Evolutionary conservation across 2,113 vertebrate genomes (phyloP).

Genomic region (Osmerus eperlanus): DNA sequence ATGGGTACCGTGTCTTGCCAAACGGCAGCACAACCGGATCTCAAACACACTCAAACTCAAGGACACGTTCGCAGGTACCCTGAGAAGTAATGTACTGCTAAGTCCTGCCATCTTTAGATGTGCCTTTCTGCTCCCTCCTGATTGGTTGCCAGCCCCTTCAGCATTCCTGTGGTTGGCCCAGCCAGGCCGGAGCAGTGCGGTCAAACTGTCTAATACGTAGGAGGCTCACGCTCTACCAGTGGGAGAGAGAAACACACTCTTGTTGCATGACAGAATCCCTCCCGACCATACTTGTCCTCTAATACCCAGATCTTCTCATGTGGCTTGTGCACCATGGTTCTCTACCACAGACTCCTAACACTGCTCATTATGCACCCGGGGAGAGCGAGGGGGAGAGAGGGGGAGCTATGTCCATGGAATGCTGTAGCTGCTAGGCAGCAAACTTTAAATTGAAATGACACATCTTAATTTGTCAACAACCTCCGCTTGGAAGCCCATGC

Average conservation of each 20-base stretch:
- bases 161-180: conserved; percentile 68
- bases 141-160: conserved; percentile 50
- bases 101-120: conserved; percentile 44
- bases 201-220: conserved; percentile 61
- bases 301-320: conserved; percentile 76
- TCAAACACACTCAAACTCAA: too few relatives aligned
- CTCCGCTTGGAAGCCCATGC: conserved; percentile 41
- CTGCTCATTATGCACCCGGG: conserved; percentile 75
- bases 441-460: conserved; percentile 58
- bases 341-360: conserved; percentile 72
- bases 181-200: conserved; percentile 63
- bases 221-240: conserved; percentile 51
- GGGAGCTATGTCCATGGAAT: conserved; percentile 37
- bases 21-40: too few relatives aligned
- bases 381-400: conserved; percentile 48
- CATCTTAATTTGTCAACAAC: conserved; percentile 70
- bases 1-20: too few relatives aligned
- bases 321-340: conserved; percentile 77
- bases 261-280: conserved; percentile 80
- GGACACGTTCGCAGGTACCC: too few relatives aligned
- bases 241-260: conserved; percentile 69
- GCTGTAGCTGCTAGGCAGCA: conserved; percentile 55
- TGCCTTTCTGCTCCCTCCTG: conserved; percentile 41
- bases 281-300: conserved; percentile 81
- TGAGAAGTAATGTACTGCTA: conserved; percentile 66